Conservation (phyloP, 2,888 invertebrate species). For the Drosophila conformis region DNA sequence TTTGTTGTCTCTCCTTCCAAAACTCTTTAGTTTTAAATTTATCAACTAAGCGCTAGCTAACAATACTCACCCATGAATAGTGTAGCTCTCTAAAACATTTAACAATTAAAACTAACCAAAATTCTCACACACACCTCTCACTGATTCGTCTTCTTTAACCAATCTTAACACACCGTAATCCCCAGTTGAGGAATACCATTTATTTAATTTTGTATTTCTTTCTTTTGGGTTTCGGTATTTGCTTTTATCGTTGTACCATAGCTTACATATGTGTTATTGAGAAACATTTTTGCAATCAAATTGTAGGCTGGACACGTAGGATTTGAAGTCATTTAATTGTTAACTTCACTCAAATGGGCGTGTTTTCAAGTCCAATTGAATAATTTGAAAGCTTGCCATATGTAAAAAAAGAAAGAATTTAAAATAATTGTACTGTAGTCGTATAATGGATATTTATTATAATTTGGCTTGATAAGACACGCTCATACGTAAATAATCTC, state of each 20-base stretch:
- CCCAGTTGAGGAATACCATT: slow-evolving; percentile 34
- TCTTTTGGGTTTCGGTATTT: slow-evolving; percentile 12
- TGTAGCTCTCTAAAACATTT: slow-evolving; percentile 9
- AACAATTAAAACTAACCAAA: slow-evolving; percentile 19
- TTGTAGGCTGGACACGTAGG: slow-evolving; percentile 58
- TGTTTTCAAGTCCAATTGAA: slow-evolving; percentile 3
- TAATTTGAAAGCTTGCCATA: not conserved
- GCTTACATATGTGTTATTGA: slow-evolving; percentile 40
- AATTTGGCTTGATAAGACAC: slow-evolving; percentile 26
- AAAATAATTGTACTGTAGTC: not conserved
- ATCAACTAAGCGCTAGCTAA: slow-evolving; percentile 42
- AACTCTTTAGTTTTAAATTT: slow-evolving; percentile 64
- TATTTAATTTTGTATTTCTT: slow-evolving; percentile 10
- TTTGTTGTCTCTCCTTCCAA: slow-evolving; percentile 78
- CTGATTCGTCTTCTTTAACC: slow-evolving; percentile 34
- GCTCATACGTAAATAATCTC: slow-evolving; percentile 39
- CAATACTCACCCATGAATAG: slow-evolving; percentile 40
- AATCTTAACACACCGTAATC: slow-evolving; percentile 20
- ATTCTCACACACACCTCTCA: slow-evolving; percentile 56
- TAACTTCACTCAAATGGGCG: slow-evolving; percentile 24
- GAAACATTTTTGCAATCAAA: slow-evolving; percentile 11
- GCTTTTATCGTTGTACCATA: slow-evolving; percentile 54
- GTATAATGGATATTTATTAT: not conserved
- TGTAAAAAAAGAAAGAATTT: not conserved
- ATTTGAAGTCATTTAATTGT: slow-evolving; percentile 34